These are phyloP conservation scores for Brassicogethes aeneus DNA, from an alignment of 2,888 invertebrate genomes.

Conservation along the genomic window DNA sequence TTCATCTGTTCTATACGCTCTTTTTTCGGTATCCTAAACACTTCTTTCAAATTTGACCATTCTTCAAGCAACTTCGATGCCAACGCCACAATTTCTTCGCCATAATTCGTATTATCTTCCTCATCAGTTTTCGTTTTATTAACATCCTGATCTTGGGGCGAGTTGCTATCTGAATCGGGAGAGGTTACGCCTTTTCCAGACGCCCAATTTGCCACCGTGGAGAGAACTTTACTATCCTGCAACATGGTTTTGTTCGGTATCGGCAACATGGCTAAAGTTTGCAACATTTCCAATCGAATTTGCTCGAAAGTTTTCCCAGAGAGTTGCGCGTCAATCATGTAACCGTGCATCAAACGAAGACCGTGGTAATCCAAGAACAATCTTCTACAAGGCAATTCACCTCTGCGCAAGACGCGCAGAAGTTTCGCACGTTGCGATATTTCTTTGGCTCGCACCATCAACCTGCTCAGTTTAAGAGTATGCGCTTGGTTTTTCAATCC, in stretches of 20 bases:
- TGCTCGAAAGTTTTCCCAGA: slow-evolving; percentile 30
- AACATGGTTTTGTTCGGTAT: slow-evolving; percentile 90
- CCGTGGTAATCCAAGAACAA: slow-evolving; percentile 93
- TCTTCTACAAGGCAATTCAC: slow-evolving; percentile 73
- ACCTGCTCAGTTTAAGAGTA: slow-evolving; percentile 78
- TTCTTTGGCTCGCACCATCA: slow-evolving; percentile 88
- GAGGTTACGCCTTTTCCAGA: slow-evolving; percentile 35
- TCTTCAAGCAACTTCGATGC: slow-evolving; percentile 57
- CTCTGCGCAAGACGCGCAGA: slow-evolving; percentile 67
- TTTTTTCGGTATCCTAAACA: slow-evolving; percentile 89
- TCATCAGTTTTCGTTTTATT: slow-evolving; percentile 7
- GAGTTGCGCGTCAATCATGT: slow-evolving; percentile 71
- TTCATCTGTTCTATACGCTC: slow-evolving; percentile 92
- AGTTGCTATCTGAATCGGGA: slow-evolving; percentile 37
- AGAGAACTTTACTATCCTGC: slow-evolving; percentile 83
- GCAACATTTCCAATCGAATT: slow-evolving; percentile 57
- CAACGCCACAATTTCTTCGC: slow-evolving; percentile 49
- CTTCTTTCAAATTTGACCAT: slow-evolving; percentile 69
- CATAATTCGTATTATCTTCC: slow-evolving; percentile 18
- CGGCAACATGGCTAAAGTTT: slow-evolving; percentile 75
- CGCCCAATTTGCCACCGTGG: slow-evolving; percentile 79
- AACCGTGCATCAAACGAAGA: slow-evolving; percentile 79
- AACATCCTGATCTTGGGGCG: slow-evolving; percentile 30
- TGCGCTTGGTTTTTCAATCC: slow-evolving; percentile 85
- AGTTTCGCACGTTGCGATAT: slow-evolving; percentile 65